phyloP scores from a whole-genome alignment of 2,888 invertebrate species.

The Gryllus longicercus region DNA sequence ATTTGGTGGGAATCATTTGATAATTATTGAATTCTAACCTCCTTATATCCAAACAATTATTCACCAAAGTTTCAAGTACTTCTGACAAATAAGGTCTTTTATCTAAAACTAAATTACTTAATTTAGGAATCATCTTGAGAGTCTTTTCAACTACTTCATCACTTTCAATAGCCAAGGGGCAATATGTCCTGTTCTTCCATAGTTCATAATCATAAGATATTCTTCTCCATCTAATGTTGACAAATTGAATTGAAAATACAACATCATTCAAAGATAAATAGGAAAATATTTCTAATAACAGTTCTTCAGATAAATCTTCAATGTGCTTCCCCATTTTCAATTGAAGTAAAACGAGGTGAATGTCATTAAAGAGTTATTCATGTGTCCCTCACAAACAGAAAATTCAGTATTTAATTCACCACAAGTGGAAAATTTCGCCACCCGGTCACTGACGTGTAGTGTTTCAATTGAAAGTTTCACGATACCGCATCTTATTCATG shows the following conservation, averaged over 20 bases:
- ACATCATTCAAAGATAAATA: conserved; percentile 18
- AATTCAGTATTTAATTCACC: too few species aligned
- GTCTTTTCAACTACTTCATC: conserved; percentile 18
- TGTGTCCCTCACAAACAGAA: too few species aligned
- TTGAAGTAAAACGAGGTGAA: neutral
- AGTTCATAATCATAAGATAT: conserved; percentile 20
- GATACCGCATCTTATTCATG: too few species aligned
- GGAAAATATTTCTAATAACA: conserved; percentile 23
- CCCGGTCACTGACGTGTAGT: too few species aligned
- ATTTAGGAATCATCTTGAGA: neutral
- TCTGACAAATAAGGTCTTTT: neutral
- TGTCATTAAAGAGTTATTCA: too few species aligned
- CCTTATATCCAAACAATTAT: neutral
- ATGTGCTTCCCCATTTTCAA: neutral
- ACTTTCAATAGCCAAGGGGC: neutral
- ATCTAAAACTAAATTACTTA: neutral
- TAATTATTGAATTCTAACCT: conserved; percentile 19
- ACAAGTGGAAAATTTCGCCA: too few species aligned
- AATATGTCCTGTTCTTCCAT: conserved; percentile 18
- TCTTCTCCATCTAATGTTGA: neutral
- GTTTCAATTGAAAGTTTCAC: too few species aligned
- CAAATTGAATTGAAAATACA: conserved; percentile 18
- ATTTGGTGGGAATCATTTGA: neutral
- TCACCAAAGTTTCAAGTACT: conserved; percentile 11
- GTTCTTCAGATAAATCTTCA: conserved; percentile 20